Conservation (phyloP, 2,888 invertebrate species). For the Baronia brevicornis region DNA sequence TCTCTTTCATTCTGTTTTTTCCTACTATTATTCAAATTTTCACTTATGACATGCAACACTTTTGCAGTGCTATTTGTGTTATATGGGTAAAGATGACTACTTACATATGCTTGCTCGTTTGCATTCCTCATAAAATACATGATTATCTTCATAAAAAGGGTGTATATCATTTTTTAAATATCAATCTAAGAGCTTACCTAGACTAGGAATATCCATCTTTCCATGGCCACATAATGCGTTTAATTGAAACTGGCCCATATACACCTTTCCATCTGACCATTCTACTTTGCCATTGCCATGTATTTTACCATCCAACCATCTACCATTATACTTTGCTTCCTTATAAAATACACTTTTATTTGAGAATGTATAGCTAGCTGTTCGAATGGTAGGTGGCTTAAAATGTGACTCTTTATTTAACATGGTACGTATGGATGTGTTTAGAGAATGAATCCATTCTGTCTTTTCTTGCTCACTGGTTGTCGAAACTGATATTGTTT, state of each 20-base stretch:
- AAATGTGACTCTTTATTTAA: constrained; percentile 78
- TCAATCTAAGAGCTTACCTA: constrained; percentile 51
- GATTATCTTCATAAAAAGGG: neutral
- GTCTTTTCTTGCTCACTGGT: constrained; percentile 81
- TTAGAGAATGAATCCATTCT: constrained; percentile 86
- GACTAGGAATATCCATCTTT: constrained; percentile 78
- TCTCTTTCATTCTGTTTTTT: too few species aligned
- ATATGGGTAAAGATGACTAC: too few species aligned
- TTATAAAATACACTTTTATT: constrained; percentile 81
- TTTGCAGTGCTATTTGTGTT: too few species aligned
- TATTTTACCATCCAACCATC: constrained; percentile 88
- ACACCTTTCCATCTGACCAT: constrained; percentile 87
- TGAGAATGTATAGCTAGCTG: constrained; percentile 82
- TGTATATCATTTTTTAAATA: neutral
- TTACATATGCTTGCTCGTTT: too few species aligned
- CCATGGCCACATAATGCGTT: constrained; percentile 84
- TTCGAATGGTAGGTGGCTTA: constrained; percentile 82
- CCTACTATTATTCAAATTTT: too few species aligned
- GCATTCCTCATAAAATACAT: too few species aligned
- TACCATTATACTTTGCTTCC: constrained; percentile 86
- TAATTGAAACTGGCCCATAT: constrained; percentile 86
- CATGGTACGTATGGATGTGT: constrained; percentile 81
- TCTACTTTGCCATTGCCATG: constrained; percentile 89
- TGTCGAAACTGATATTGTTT: constrained; percentile 80
- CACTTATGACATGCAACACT: too few species aligned